Base-by-base conservation (phyloP, 2,888 invertebrate genomes). In the Philereme vetulata region DNA sequence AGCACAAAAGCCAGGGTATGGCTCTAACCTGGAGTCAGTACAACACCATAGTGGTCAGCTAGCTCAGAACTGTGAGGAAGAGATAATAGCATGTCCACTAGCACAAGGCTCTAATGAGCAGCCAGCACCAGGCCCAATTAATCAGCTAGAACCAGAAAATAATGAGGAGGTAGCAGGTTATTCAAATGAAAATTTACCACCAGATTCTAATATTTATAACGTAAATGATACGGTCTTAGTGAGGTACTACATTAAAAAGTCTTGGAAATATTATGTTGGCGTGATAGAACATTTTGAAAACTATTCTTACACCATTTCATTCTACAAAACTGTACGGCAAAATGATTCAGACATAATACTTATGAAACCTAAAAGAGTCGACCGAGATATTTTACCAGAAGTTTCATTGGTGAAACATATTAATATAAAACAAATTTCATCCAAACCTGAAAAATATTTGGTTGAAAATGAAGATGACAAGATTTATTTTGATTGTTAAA, bases 281-380 rank as follows among this genome's bases (percentile, higher is more conserved):
- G 53, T 54, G 44, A 54, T 60, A 35, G 49, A 50, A 54, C 36
- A 43, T 40, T 49, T 60, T 54, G 54, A 54, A 50, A 54, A 55
- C 43, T 42, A 50, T 54, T 40, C 42, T 54, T 55, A 60, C 51
- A 60, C 60, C 45, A 53, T 60, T 48, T 53, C 50, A 54, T 60
- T 60, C 49, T 60, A 54, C 54, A 55, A 60, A 60, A 60, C 60
- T 11, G 54, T 60, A 54, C 49, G 49, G 49, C 51, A 65, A 57
- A 62, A 69, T 65, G 70, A 49, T 49, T 49, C 49, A 49, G 49
- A 72, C 62, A 64, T 68, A 61, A 49, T 49, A n/a, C 49, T 49
- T 49, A 49, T 62, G 49, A 49, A 49, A 49, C 49, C 49, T 49
- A 49, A 49, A 49, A 49, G 49, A 49, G 49, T 56, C 49, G 49